A percentile compares a stretch with the other conserved stretches of the same genome.
phyloP scores from a whole-genome alignment of 2,113 vertebrate species.

The Xiphophorus couchianus region DNA sequence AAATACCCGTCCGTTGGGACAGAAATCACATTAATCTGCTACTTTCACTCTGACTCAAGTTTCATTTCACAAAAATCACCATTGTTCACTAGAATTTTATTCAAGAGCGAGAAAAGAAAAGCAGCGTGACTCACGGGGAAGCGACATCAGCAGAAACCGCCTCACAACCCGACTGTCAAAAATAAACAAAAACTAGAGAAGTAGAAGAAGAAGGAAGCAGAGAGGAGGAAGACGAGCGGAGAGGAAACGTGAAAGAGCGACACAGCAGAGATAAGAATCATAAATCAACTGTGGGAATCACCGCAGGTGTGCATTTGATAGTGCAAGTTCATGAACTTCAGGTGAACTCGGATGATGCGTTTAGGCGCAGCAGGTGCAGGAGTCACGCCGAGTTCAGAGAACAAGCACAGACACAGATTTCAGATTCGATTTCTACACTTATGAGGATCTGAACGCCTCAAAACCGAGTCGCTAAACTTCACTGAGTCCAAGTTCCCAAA shows the following conservation, averaged over 20 bases:
- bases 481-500: too few species aligned
- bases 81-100: not conserved
- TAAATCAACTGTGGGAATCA: slow-evolving; percentile 19
- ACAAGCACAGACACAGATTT: slow-evolving; percentile 23
- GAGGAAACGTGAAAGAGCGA: slow-evolving; percentile 3
- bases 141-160: not conserved
- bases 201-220: slow-evolving; percentile 16
- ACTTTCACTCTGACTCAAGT: not conserved
- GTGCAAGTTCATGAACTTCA: slow-evolving; percentile 31
- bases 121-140: slow-evolving; percentile 18
- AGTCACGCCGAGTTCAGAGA: slow-evolving; percentile 59
- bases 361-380: slow-evolving; percentile 50
- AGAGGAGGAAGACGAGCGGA: not conserved
- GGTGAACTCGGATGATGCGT: slow-evolving; percentile 37
- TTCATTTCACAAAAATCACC: not conserved
- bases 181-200: not conserved
- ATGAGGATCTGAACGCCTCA: not conserved
- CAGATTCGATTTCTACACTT: not conserved
- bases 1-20: not conserved
- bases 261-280: slow-evolving; percentile 27
- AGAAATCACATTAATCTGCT: not conserved
- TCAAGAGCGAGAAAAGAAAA: not conserved
- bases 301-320: slow-evolving; percentile 38
- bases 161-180: slow-evolving; percentile 2
- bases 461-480: rapidly evolving